Percentiles rank a stretch among this genome's conserved stretches.
Evolutionary conservation across 2,888 invertebrate genomes (phyloP).

Genomic region (Sceliomorpha sp.): DNA sequence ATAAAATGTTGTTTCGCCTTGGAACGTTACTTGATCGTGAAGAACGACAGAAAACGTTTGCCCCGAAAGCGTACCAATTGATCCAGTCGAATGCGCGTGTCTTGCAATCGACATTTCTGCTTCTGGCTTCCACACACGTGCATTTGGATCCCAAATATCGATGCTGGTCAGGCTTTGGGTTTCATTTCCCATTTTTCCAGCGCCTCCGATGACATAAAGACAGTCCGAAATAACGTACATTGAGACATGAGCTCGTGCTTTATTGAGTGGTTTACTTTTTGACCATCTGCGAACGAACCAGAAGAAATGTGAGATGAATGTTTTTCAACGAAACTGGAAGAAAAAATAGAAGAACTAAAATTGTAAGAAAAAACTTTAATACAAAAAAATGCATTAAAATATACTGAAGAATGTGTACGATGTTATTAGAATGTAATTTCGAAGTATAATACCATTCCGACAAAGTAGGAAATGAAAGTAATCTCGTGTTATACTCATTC

Average conservation of each 20-base stretch:
- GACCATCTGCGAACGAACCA: constrained; percentile 68
- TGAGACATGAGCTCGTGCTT: constrained; percentile 72
- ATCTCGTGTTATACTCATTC: too few species aligned
- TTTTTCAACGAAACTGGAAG: constrained; percentile 1
- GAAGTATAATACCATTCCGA: too few species aligned
- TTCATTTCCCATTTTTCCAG: constrained; percentile 80
- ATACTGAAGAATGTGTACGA: too few species aligned
- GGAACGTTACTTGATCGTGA: not conserved
- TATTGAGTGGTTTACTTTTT: constrained; percentile 63
- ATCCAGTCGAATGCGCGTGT: constrained; percentile 85
- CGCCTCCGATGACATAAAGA: constrained; percentile 86
- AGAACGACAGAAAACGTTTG: constrained; percentile 2
- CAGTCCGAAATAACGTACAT: constrained; percentile 79
- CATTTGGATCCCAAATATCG: constrained; percentile 84
- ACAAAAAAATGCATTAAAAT: too few species aligned
- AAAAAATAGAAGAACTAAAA: not conserved
- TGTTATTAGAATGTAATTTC: too few species aligned
- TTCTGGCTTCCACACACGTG: constrained; percentile 82
- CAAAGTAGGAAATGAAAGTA: too few species aligned
- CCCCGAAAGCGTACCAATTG: constrained; percentile 81
- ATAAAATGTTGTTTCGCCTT: not conserved
- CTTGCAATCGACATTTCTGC: constrained; percentile 85
- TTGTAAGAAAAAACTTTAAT: too few species aligned
- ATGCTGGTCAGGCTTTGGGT: constrained; percentile 83
- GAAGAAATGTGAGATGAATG: too few species aligned